A percentile compares a stretch with the other conserved stretches of the same genome.
These are phyloP conservation scores for Peromyscus aztecus DNA, from an alignment of 2,797 vertebrate species.

Conservation along the genomic window DNA sequence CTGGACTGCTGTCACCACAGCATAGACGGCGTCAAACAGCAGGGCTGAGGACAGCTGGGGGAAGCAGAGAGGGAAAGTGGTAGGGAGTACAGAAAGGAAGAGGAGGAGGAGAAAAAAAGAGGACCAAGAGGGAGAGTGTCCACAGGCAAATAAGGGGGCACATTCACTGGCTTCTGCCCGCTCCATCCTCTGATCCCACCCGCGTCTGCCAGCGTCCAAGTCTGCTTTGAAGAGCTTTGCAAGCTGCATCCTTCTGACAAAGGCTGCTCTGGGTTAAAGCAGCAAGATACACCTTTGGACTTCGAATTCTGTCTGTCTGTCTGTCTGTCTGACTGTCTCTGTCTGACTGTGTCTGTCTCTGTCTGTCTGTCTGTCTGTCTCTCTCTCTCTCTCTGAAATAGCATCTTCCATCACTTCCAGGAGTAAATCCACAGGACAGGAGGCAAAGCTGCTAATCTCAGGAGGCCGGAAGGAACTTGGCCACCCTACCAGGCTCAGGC, in stretches of 20 bases:
- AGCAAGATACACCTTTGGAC: background rate
- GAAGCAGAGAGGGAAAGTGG: no score
- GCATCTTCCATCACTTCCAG: background rate
- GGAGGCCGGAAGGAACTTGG: background rate
- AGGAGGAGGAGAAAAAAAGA: background rate
- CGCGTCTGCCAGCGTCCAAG: no score
- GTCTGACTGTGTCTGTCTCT: background rate
- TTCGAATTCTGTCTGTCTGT: background rate
- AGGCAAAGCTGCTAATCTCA: background rate
- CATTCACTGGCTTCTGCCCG: background rate
- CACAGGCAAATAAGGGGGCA: background rate
- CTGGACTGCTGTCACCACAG: conserved; percentile 96
- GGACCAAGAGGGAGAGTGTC: background rate
- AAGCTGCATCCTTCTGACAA: background rate
- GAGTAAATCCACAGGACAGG: background rate
- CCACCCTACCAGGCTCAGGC: background rate
- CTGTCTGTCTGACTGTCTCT: background rate
- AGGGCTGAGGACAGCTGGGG: conserved; percentile 96
- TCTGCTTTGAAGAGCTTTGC: background rate
- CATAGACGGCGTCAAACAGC: conserved; percentile 97
- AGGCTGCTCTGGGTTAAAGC: background rate
- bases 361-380: background rate
- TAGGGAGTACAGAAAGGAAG: background rate
- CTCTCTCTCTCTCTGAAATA: background rate
- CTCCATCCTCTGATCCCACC: background rate